Evolutionary conservation across 1,140 invertebrate genomes (phyloP).

Genomic region (Diabrotica virgifera): DNA sequence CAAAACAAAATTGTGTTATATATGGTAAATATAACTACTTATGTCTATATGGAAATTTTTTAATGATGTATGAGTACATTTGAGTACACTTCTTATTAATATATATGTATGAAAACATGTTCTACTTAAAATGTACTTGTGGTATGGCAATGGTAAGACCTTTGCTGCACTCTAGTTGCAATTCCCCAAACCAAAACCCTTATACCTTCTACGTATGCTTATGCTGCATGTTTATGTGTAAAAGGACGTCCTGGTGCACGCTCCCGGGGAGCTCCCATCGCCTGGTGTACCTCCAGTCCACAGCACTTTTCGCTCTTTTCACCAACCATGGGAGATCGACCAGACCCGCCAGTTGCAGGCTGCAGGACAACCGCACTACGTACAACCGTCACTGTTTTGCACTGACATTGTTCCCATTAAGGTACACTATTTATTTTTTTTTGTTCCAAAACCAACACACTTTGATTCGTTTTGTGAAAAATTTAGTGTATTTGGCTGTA

Average conservation of each 20-base stretch:
- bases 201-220: conserved; percentile 35
- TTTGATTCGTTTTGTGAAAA: background rate
- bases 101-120: background rate
- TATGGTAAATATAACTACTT: background rate
- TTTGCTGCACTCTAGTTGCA: conserved; percentile 16
- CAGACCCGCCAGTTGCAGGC: conserved; percentile 50
- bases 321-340: conserved; percentile 58
- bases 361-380: conserved; percentile 40
- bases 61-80: no score
- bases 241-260: conserved; percentile 50
- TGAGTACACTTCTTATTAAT: no score
- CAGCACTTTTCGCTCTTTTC: conserved; percentile 54
- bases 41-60: no score
- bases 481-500: background rate
- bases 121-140: background rate
- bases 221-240: conserved; percentile 48
- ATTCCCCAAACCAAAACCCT: conserved; percentile 1
- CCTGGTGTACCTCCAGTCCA: conserved; percentile 49
- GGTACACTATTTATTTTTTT: conserved; percentile 48
- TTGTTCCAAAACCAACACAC: background rate
- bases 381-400: conserved; percentile 50
- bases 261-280: conserved; percentile 43
- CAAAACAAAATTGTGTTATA: background rate
- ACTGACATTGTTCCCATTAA: conserved; percentile 69
- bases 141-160: background rate